Base-by-base conservation (phyloP, 2,888 invertebrate genomes). In the Polymixis flavicincta region DNA sequence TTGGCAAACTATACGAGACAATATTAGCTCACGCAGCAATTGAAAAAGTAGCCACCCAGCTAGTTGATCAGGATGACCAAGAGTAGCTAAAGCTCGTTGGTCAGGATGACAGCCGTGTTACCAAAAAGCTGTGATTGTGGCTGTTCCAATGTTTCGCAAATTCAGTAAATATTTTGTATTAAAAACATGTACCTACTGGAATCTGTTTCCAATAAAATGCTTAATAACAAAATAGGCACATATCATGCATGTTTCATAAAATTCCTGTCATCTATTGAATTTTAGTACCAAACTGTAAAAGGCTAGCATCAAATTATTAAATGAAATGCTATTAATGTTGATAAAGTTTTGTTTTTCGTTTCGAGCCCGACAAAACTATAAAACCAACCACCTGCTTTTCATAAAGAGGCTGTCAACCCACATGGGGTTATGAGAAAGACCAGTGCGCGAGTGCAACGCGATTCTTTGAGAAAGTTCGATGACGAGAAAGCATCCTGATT, bases 1-100 rank as follows among this genome's bases (percentile, higher is more conserved):
- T 54, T 55, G 54, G 63, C 61, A 11, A 63, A 48, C 45, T 22
- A 13, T 74, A 61, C 8, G 1, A 64, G 17, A 60, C 17, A 69
- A 50, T 32, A 57, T 69, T 45, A 22, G 28, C 11, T 17, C 8
- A 28, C 2, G 55, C 25, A 32, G 32, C 4, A 32, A 32, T 32
- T 32, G n/a, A 32, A 32, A 32, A 32, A 32, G 32, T 32, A 32
- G 32, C 32, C 32, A 32, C 2, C 4, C 32, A 32, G 32, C 32
- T 32, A 32, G 32, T 32, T 32, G 32, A 32, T 4, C 32, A 32
- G 32, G 32, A 32, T 32, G 32, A 32, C 32, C 32, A 32, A 32
- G 32, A 32, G 32, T 32, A 32, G 32, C 32, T 32, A 32, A 32
- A 32, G 4, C 32, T 32, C n/a, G n/a, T n/a, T n/a, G n/a, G n/a